Percentiles rank a stretch among this genome's conserved stretches.
Evolutionary conservation across 2,797 vertebrate species (phyloP).

Genomic region (Scyliorhinus canicula): DNA sequence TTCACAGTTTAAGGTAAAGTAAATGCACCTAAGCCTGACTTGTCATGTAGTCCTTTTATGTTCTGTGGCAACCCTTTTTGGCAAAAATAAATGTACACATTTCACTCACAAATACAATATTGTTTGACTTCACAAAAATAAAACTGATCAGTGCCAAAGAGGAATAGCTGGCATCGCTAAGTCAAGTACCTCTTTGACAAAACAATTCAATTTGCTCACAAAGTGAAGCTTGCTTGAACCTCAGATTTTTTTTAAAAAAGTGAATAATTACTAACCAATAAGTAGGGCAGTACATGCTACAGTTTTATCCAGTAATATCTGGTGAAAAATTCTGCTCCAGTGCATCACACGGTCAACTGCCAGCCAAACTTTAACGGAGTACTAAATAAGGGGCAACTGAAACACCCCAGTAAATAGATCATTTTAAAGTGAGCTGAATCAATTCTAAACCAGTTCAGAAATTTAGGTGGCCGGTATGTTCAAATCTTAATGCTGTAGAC

Average conservation of each 20-base stretch:
- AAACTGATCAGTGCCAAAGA: neutral
- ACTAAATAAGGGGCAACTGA: neutral
- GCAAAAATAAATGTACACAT: neutral
- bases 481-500: neutral
- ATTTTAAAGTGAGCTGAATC: neutral
- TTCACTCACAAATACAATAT: neutral
- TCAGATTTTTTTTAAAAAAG: neutral
- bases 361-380: neutral
- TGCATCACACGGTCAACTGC: neutral
- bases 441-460: neutral
- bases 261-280: neutral
- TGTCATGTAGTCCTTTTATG: neutral
- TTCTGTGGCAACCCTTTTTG: neutral
- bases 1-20: neutral
- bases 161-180: neutral
- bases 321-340: neutral
- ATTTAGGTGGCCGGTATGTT: neutral
- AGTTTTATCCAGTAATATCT: neutral
- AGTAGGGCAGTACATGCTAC: neutral
- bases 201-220: neutral
- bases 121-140: conserved; percentile 1
- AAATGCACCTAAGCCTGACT: neutral
- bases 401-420: neutral
- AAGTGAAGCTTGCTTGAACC: neutral
- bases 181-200: neutral